A percentile compares a stretch with the other conserved stretches of the same genome.
phyloP scores from a whole-genome alignment of 2,888 invertebrate genomes.

The Phymatocera aterrima region DNA sequence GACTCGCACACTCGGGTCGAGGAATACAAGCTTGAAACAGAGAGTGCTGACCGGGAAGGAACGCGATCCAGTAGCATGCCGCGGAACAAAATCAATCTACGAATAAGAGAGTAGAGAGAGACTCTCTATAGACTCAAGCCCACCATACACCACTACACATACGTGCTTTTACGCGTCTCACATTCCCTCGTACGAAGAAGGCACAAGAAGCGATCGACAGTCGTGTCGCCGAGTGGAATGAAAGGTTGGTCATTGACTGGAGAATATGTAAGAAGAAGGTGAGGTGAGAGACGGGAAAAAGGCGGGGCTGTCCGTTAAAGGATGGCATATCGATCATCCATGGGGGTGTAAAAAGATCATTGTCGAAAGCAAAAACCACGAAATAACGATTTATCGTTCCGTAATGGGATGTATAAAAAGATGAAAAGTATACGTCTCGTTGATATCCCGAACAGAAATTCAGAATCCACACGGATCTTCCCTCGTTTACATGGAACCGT shows the following conservation, averaged over 20 bases:
- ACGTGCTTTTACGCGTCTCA: background rate
- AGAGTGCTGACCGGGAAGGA: conserved; percentile 38
- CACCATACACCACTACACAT: conserved; percentile 46
- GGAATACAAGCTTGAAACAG: conserved; percentile 5
- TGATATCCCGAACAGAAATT: too few relatives aligned
- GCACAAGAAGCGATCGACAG: background rate
- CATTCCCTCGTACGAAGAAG: background rate
- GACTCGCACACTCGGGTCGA: background rate
- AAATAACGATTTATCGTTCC: too few relatives aligned
- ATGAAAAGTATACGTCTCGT: too few relatives aligned
- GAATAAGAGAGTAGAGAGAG: conserved; percentile 40
- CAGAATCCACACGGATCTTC: background rate
- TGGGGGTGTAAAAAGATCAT: too few relatives aligned
- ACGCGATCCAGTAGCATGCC: conserved; percentile 19
- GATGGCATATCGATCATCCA: too few relatives aligned
- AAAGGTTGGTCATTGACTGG: conserved; percentile 1
- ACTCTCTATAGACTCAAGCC: conserved; percentile 43
- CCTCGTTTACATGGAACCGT: background rate
- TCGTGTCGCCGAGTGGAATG: background rate
- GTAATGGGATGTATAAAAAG: too few relatives aligned
- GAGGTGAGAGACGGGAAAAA: background rate
- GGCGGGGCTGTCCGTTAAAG: background rate
- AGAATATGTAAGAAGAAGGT: too few relatives aligned
- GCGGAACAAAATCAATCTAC: background rate
- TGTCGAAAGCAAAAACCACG: too few relatives aligned